A percentile compares a stretch with the other conserved stretches of the same genome.
Evolutionary conservation across 1,140 invertebrate species (phyloP).

Genomic region (Sarcophaga bullata): DNA sequence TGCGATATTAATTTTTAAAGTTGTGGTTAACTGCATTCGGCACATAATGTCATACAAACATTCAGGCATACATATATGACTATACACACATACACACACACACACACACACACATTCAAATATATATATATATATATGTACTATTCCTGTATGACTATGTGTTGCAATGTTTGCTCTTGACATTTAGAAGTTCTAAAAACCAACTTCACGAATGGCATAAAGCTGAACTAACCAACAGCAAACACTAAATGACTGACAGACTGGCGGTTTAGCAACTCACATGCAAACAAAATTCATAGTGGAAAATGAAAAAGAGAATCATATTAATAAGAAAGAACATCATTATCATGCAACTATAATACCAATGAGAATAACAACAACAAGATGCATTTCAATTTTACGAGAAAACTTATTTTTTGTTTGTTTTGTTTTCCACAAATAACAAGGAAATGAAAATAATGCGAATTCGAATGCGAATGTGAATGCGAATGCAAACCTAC

Average conservation of each 20-base stretch:
- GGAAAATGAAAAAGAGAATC: not conserved
- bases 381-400: not conserved
- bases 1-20: constrained; percentile 40
- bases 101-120: not conserved
- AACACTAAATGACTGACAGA: constrained; percentile 4
- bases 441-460: not conserved
- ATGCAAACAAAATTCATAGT: not conserved
- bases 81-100: too few relatives aligned
- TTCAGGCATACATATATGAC: too few relatives aligned
- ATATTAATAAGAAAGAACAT: constrained; percentile 35
- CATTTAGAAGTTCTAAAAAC: not conserved
- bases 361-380: not conserved
- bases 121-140: too few relatives aligned
- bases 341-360: not conserved
- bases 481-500: not conserved
- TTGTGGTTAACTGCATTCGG: constrained; percentile 32
- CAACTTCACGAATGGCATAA: not conserved
- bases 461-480: not conserved
- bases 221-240: constrained; percentile 1
- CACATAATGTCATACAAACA: not conserved
- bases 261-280: not conserved
- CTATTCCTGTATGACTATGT: not conserved
- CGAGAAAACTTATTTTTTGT: not conserved
- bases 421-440: not conserved
- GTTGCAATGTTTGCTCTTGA: not conserved